Percentiles rank a stretch among this genome's conserved stretches.
Evolutionary conservation across 2,888 invertebrate genomes (phyloP).

Genomic region (Lycophotia porphyrea): DNA sequence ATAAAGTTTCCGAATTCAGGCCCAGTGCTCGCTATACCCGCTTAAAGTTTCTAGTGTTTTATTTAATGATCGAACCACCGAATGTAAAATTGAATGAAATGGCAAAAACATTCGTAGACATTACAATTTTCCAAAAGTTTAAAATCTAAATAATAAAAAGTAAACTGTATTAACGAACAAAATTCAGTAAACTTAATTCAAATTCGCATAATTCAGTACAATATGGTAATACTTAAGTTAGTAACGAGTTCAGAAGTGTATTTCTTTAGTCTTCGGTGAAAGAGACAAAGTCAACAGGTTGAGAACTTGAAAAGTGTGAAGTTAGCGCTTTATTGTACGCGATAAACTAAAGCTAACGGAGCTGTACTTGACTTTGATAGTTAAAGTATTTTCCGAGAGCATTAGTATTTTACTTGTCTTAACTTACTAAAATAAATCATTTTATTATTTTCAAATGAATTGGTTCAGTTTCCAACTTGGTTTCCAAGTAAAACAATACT

Average conservation of each 20-base stretch:
- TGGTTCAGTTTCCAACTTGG: not conserved
- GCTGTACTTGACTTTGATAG: not conserved
- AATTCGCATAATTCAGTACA: conserved; percentile 12
- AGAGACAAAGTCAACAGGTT: conserved; percentile 24
- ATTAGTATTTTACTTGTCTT: not conserved
- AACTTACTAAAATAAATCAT: not conserved
- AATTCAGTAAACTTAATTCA: not conserved
- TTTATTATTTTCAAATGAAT: not conserved
- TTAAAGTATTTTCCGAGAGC: not conserved
- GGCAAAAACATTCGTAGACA: not conserved
- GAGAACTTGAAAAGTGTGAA: conserved; percentile 11
- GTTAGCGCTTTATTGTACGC: conserved; percentile 8
- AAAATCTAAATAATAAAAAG: not conserved
- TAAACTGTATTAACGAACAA: not conserved
- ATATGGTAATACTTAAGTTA: conserved; percentile 16
- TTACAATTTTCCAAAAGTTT: not conserved
- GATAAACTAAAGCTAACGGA: conserved; percentile 12
- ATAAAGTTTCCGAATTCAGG: too few species aligned
- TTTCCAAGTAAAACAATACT: not conserved
- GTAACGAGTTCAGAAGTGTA: conserved; percentile 22
- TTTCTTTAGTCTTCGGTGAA: conserved; percentile 11
- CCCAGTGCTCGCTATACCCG: not conserved
- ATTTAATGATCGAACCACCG: not conserved
- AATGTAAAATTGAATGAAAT: not conserved
- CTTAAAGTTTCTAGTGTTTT: not conserved